A percentile compares a stretch with the other conserved stretches of the same genome.
Evolutionary conservation across 1,140 invertebrate species (phyloP).

Genomic region (Drosophila auraria): DNA sequence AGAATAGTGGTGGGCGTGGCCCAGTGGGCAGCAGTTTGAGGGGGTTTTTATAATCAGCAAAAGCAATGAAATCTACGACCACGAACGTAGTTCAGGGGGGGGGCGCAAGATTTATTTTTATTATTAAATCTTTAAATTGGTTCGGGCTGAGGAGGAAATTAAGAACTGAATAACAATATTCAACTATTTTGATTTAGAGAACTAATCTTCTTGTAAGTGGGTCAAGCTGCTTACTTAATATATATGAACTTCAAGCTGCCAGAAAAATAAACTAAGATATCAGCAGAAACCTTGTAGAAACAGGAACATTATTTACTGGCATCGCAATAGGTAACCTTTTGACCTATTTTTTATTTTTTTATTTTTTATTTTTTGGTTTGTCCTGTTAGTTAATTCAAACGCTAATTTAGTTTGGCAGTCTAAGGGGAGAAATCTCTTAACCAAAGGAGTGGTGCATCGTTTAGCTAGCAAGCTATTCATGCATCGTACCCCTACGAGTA

Average conservation of each 20-base stretch:
- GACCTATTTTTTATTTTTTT: background rate
- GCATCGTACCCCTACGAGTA: slow-evolving; percentile 11
- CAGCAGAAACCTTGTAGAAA: no score
- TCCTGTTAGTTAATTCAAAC: slow-evolving; percentile 13
- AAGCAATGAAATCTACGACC: slow-evolving; percentile 69
- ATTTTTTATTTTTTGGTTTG: background rate
- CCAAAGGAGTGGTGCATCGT: slow-evolving; percentile 34
- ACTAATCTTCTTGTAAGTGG: slow-evolving; percentile 6
- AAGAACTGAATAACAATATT: background rate
- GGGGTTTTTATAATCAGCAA: slow-evolving; percentile 75
- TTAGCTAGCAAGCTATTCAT: slow-evolving; percentile 32
- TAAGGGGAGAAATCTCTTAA: background rate
- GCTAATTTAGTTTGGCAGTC: slow-evolving; percentile 6
- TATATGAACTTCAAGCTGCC: background rate
- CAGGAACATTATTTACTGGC: background rate
- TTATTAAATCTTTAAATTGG: slow-evolving; percentile 71
- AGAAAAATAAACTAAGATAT: no score
- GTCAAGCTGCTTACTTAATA: no score
- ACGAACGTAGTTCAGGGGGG: slow-evolving; percentile 35
- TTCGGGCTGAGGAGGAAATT: slow-evolving; percentile 24
- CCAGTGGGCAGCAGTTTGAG: slow-evolving; percentile 25
- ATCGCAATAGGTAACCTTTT: background rate
- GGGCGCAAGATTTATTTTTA: slow-evolving; percentile 77
- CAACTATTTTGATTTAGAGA: slow-evolving; percentile 24
- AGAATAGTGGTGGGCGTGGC: background rate